phyloP scores from a whole-genome alignment of 2,888 invertebrate genomes.

The Gandaritis pyraliata region DNA sequence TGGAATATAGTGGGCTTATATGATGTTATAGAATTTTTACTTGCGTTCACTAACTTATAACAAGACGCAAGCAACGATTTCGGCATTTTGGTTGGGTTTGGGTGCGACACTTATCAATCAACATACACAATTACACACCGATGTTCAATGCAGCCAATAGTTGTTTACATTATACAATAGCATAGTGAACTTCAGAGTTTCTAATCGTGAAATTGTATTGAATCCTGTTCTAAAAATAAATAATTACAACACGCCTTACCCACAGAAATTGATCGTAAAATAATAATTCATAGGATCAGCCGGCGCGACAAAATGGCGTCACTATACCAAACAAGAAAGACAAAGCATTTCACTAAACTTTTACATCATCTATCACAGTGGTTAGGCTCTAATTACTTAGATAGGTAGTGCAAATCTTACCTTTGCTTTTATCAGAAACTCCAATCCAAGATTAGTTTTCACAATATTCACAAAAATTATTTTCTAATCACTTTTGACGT shows the following conservation, averaged over 20 bases:
- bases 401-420: slow-evolving; percentile 40
- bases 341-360: slow-evolving; percentile 46
- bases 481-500: slow-evolving; percentile 78
- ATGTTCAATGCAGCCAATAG: slow-evolving; percentile 19
- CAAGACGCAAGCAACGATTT: slow-evolving; percentile 22
- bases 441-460: slow-evolving; percentile 61
- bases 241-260: slow-evolving; percentile 54
- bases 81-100: slow-evolving; percentile 39
- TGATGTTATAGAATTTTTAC: slow-evolving; percentile 7
- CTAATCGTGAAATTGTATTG: slow-evolving; percentile 22
- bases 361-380: not conserved
- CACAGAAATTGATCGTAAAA: slow-evolving; percentile 61
- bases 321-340: slow-evolving; percentile 78
- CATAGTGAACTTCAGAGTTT: slow-evolving; percentile 7
- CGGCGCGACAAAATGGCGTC: slow-evolving; percentile 85
- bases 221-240: slow-evolving; percentile 45
- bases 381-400: not conserved
- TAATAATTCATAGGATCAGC: slow-evolving; percentile 77
- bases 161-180: too few relatives aligned
- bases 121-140: slow-evolving; percentile 47
- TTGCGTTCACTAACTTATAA: not conserved
- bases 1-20: too few relatives aligned
- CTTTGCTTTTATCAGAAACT: slow-evolving; percentile 62
- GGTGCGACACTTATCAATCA: slow-evolving; percentile 44
- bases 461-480: slow-evolving; percentile 68